Base-by-base conservation (phyloP, 2,113 vertebrate species). In the Numenius arquata region DNA sequence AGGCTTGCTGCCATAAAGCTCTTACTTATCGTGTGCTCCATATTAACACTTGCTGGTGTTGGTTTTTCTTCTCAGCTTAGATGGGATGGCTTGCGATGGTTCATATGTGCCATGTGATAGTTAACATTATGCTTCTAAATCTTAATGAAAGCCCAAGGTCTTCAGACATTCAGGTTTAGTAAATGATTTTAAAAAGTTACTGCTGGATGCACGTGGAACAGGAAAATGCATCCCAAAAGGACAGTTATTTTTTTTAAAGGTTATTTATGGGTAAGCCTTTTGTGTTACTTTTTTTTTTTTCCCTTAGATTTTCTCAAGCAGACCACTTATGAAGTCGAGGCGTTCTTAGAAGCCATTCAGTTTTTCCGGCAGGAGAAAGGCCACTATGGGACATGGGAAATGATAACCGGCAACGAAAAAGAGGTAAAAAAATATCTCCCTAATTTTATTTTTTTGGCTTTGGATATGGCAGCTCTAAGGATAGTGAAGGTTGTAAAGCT, bases 291-390 rank as follows among this genome's bases (percentile, higher is more conserved):
- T 90, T 93, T 61, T 90, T 93, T n/a, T 95, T 95, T 83, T 48
- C 83, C 91, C 91, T 61, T 87, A 99, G 99, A 99, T 97, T 99
- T 99, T 93, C 98, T 97, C 94, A 99, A 99, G 96, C 98, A 98
- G 97, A 98, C 74, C 25, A 98, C 98, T 0, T 98, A 98, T 67
- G 99, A 99, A 90, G 98, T 98, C 1, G 96, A 98, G 86, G 98
- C 99, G 0, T 99, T 99, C 96, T 91, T 99, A 79, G 98, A 98
- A 97, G 99, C 99, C 30, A 73, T 99, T 62, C 99, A 99, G 92
- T 98, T 99, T 92, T 99, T 99, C 97, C 97, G 99, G 6, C 98
- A 99, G 97, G 98, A 99, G 96, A 98, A 98, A 38, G 99, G 97
- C 55, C 97, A 98, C 62, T 99, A 99, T 53, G 98, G 99, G 62